A percentile compares a stretch with the other conserved stretches of the same genome.
Evolutionary conservation across 2,888 invertebrate genomes (phyloP).

Genomic region (Digitonthophagus gazella): DNA sequence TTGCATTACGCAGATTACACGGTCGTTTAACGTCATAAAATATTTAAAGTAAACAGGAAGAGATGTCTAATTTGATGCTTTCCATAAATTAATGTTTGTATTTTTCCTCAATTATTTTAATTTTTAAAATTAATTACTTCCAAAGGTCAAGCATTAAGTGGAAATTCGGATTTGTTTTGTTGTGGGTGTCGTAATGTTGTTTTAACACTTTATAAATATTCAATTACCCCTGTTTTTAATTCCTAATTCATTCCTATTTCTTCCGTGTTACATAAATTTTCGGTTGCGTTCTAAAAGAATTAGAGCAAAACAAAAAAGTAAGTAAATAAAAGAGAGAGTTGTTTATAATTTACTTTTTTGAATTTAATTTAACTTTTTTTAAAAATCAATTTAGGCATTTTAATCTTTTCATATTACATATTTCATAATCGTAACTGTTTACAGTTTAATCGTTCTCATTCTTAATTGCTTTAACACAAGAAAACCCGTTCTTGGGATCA

Average conservation of each 20-base stretch:
- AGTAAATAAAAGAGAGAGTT: neutral
- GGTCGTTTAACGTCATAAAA: neutral
- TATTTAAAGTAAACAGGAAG: neutral
- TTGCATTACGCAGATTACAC: neutral
- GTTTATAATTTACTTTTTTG: neutral
- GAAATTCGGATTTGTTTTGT: too few relatives aligned
- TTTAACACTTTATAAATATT: neutral
- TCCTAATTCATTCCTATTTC: neutral
- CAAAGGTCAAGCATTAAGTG: neutral
- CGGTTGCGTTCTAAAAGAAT: neutral
- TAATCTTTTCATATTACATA: neutral
- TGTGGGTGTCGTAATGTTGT: neutral
- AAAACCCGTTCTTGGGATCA: neutral
- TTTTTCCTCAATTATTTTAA: too few relatives aligned
- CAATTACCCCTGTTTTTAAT: neutral
- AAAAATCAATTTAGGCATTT: too few relatives aligned
- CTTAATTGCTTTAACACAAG: neutral
- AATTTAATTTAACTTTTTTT: neutral
- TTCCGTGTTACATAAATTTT: neutral
- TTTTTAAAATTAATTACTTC: conserved; percentile 1
- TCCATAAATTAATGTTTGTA: too few relatives aligned
- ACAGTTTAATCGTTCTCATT: neutral
- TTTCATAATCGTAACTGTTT: neutral
- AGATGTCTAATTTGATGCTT: neutral
- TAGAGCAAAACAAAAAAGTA: neutral